phyloP scores from a whole-genome alignment of 2,888 invertebrate species.

The Lithodes maja region DNA sequence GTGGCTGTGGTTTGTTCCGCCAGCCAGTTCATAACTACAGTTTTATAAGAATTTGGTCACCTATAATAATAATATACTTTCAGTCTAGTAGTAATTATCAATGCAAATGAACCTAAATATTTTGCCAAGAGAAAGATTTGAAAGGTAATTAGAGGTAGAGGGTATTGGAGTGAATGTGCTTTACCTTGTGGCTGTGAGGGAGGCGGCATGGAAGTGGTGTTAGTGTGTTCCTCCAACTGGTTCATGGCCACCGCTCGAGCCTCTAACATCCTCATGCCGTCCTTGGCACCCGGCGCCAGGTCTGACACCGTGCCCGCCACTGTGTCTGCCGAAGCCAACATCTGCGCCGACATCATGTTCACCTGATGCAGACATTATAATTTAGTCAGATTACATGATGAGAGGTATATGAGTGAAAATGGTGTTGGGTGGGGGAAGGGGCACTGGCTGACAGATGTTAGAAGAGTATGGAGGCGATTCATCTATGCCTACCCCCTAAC shows the following conservation, averaged over 20 bases:
- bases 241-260: constrained; percentile 80
- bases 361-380: constrained; percentile 74
- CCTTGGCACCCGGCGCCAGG: constrained; percentile 84
- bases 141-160: too few species aligned
- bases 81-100: too few species aligned
- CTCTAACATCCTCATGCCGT: constrained; percentile 92
- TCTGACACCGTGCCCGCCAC: constrained; percentile 83
- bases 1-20: too few species aligned
- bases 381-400: not conserved
- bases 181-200: constrained; percentile 6
- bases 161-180: not conserved
- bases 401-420: too few species aligned
- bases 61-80: too few species aligned
- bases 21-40: too few species aligned
- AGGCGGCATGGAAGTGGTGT: not conserved
- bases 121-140: too few species aligned
- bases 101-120: too few species aligned
- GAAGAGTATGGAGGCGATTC: not conserved
- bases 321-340: constrained; percentile 83
- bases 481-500: not conserved
- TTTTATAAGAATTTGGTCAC: too few species aligned
- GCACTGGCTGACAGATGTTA: not conserved
- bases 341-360: constrained; percentile 99
- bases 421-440: not conserved
- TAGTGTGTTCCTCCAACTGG: constrained; percentile 47